These are phyloP conservation scores for Meloe dianella DNA, from an alignment of 2,888 invertebrate species.

Conservation along the genomic window DNA sequence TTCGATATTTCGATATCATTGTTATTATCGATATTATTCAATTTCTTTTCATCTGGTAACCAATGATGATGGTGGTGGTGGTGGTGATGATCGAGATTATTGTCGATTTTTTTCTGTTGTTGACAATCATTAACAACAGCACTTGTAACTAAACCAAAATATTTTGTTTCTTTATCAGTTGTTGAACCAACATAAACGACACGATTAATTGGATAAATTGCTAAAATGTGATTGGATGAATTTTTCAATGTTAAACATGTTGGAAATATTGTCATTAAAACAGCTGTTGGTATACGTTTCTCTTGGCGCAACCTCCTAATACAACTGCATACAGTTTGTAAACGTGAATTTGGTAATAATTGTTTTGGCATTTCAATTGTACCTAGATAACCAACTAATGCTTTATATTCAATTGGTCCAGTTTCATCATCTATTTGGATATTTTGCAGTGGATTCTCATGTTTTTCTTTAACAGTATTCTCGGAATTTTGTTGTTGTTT, in stretches of 20 bases:
- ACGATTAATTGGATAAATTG: conserved; percentile 84
- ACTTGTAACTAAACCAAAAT: conserved; percentile 91
- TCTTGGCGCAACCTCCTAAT: conserved; percentile 89
- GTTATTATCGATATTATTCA: conserved; percentile 39
- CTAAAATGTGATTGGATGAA: conserved; percentile 77
- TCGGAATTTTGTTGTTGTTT: conserved; percentile 32
- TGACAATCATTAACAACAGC: conserved; percentile 61
- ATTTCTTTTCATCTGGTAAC: conserved; percentile 39
- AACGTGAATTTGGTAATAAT: conserved; percentile 74
- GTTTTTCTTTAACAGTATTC: not conserved
- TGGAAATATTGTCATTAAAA: conserved; percentile 83
- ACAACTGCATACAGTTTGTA: conserved; percentile 82
- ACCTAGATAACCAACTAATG: conserved; percentile 92
- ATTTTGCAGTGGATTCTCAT: conserved; percentile 15
- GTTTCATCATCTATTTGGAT: conserved; percentile 54
- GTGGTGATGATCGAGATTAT: not conserved
- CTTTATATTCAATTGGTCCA: conserved; percentile 75
- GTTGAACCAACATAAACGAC: conserved; percentile 90
- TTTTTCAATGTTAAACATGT: conserved; percentile 82
- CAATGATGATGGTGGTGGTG: conserved; percentile 14
- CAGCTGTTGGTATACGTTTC: conserved; percentile 83
- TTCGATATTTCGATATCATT: conserved; percentile 72
- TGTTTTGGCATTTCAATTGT: conserved; percentile 95
- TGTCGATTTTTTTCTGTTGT: conserved; percentile 35
- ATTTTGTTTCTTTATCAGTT: conserved; percentile 88